Evolutionary conservation across 2,888 invertebrate species (phyloP).

Genomic region (Smittia sp.): DNA sequence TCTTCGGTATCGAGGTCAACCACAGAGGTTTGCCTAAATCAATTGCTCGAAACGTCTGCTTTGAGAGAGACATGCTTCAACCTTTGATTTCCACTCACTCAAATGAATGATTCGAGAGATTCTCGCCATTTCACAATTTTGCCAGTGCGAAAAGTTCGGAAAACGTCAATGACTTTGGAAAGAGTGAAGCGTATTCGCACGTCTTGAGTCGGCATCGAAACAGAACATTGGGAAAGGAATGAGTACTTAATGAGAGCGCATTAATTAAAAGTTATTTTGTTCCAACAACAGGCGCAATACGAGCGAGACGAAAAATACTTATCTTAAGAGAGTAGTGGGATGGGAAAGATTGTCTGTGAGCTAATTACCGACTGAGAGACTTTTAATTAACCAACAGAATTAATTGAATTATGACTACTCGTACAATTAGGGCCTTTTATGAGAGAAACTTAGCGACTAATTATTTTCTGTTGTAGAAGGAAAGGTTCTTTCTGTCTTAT

Average conservation of each 20-base stretch:
- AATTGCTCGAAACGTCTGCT: neutral
- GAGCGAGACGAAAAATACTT: neutral
- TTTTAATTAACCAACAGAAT: slow-evolving; percentile 4
- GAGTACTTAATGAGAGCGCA: neutral
- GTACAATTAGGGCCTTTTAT: slow-evolving; percentile 18
- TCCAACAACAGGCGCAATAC: neutral
- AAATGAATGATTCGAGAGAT: neutral
- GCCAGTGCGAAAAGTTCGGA: slow-evolving; percentile 19
- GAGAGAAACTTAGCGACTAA: slow-evolving; percentile 19
- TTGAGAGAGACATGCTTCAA: neutral
- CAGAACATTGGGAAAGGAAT: neutral
- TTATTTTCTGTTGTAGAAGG: neutral
- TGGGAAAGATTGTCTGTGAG: neutral
- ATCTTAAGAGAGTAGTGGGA: neutral
- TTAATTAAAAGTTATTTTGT: slow-evolving; percentile 3
- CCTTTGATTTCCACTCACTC: slow-evolving; percentile 3
- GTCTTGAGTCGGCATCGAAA: neutral
- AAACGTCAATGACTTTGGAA: neutral
- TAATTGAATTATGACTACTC: slow-evolving; percentile 9
- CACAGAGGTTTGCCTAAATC: neutral
- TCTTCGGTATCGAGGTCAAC: neutral
- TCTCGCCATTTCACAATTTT: slow-evolving; percentile 19
- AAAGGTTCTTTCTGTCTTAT: neutral
- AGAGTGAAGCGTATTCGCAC: neutral
- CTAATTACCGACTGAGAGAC: neutral